Evolutionary conservation across 2,888 invertebrate genomes (phyloP).

Genomic region (Amphimallon solstitiale): DNA sequence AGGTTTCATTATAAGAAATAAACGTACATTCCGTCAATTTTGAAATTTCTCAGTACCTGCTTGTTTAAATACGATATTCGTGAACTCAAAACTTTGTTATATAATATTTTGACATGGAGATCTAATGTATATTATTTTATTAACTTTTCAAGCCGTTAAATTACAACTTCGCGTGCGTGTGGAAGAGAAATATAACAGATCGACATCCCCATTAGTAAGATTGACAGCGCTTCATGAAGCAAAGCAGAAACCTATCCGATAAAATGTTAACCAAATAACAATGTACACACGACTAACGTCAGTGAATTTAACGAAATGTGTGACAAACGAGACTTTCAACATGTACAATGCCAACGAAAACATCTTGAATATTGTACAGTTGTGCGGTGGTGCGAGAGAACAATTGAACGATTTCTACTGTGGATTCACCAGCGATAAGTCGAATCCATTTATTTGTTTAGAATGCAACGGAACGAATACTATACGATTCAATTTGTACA

Average conservation of each 20-base stretch:
- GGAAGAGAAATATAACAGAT: constrained; percentile 10
- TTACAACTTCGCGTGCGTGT: not conserved
- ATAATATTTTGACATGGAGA: constrained; percentile 10
- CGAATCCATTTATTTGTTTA: constrained; percentile 42
- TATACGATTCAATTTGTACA: constrained; percentile 33
- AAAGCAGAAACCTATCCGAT: constrained; percentile 19
- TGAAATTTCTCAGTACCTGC: not conserved
- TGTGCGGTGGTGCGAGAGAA: constrained; percentile 43
- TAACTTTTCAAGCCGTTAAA: constrained; percentile 3
- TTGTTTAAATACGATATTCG: not conserved
- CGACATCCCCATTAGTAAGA: not conserved
- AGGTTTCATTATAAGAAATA: no score
- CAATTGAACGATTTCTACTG: constrained; percentile 45
- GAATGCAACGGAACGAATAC: constrained; percentile 38
- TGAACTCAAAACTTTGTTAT: not conserved
- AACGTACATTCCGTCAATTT: no score
- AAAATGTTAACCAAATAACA: constrained; percentile 27
- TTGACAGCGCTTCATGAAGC: not conserved
- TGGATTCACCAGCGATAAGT: constrained; percentile 43
- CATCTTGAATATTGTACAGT: constrained; percentile 40
- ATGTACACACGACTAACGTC: constrained; percentile 26
- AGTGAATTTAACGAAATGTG: constrained; percentile 34
- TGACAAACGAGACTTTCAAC: constrained; percentile 27
- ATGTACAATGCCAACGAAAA: constrained; percentile 26
- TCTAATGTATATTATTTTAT: constrained; percentile 9